These are phyloP conservation scores for Sarotherodon lohbergeri DNA, from an alignment of 2,113 vertebrate genomes.

Conservation along the genomic window DNA sequence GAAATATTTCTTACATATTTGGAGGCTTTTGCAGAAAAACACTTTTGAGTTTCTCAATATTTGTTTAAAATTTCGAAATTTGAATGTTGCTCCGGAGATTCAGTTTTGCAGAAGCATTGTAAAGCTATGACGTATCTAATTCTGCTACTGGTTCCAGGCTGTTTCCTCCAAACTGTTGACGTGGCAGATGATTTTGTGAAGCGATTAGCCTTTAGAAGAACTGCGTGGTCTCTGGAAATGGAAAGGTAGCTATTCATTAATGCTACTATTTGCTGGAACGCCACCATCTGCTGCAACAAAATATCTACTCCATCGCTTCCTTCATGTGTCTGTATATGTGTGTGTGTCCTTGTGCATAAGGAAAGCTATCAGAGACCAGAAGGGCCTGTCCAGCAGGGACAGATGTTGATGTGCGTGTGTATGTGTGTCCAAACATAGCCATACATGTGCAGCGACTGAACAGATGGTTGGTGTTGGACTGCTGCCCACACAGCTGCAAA, in stretches of 20 bases:
- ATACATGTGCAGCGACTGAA: slow-evolving; percentile 12
- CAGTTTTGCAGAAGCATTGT: neutral
- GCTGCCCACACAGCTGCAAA: slow-evolving; percentile 10
- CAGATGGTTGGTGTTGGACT: slow-evolving; percentile 46
- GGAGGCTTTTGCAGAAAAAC: neutral
- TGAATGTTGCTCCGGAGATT: neutral
- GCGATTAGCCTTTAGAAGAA: neutral
- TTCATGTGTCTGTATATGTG: neutral
- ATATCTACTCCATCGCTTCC: neutral
- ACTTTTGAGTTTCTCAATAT: neutral
- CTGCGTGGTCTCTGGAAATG: neutral
- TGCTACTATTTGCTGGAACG: neutral
- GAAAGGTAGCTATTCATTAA: neutral
- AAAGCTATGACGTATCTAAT: neutral
- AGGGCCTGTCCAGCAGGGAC: slow-evolving; percentile 2
- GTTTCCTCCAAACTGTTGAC: neutral
- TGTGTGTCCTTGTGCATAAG: neutral
- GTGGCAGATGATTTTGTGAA: neutral
- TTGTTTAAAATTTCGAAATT: neutral
- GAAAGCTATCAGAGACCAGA: neutral
- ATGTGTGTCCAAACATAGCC: neutral
- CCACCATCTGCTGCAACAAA: neutral
- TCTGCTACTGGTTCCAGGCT: neutral
- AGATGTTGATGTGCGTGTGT: slow-evolving; percentile 11
- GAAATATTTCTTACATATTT: neutral